These are phyloP conservation scores for Mugil cephalus DNA, from an alignment of 2,113 vertebrate genomes.

Conservation along the genomic window DNA sequence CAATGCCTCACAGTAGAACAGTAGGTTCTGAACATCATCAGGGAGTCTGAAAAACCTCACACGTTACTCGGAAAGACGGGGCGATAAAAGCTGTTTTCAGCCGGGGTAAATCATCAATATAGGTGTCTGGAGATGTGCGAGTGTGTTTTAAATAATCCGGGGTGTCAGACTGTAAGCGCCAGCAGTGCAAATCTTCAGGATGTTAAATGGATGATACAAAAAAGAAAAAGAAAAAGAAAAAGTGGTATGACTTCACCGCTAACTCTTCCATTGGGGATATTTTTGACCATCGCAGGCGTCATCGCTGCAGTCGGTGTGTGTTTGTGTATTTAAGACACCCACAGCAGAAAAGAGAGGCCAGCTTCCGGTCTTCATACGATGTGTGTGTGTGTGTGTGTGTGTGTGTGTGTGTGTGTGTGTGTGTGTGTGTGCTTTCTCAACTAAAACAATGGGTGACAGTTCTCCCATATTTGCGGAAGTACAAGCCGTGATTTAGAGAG, in stretches of 20 bases:
- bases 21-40: slow-evolving; percentile 22
- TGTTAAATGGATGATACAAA: slow-evolving; percentile 23
- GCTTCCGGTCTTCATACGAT: slow-evolving; percentile 57
- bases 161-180: slow-evolving; percentile 8
- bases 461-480: slow-evolving; percentile 49
- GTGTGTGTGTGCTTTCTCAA: slow-evolving; percentile 26
- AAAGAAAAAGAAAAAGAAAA: slow-evolving; percentile 43
- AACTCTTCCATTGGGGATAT: slow-evolving; percentile 62
- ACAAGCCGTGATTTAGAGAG: slow-evolving; percentile 58
- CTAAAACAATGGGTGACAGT: slow-evolving; percentile 66
- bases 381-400: slow-evolving; percentile 23
- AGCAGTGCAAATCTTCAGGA: slow-evolving; percentile 26
- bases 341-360: slow-evolving; percentile 69
- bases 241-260: slow-evolving; percentile 39
- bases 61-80: slow-evolving; percentile 22
- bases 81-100: slow-evolving; percentile 38
- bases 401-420: slow-evolving; percentile 21
- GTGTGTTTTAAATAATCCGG: slow-evolving; percentile 3
- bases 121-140: not conserved
- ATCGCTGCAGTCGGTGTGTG: slow-evolving; percentile 63
- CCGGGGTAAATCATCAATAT: not conserved
- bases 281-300: slow-evolving; percentile 66
- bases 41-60: slow-evolving; percentile 49
- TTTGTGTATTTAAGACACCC: slow-evolving; percentile 71
- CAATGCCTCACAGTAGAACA: slow-evolving; percentile 30